Percentiles rank a stretch among this genome's conserved stretches.
These are phyloP conservation scores for Pseudopipra pipra DNA, from an alignment of 2,113 vertebrate species.

Conservation along the genomic window DNA sequence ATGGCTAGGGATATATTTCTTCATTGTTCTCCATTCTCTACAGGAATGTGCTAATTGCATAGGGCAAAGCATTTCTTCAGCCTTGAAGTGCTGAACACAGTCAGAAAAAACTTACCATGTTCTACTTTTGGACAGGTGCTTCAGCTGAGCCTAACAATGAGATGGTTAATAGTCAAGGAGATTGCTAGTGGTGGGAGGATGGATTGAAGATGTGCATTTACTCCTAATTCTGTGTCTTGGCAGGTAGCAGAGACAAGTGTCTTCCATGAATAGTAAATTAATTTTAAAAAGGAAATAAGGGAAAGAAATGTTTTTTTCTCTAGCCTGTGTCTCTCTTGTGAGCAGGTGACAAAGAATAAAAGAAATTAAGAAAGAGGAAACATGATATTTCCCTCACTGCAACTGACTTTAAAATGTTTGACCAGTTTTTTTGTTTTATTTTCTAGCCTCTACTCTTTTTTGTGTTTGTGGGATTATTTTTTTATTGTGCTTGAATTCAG, in stretches of 20 bases:
- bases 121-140: constrained; percentile 9
- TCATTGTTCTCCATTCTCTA: not conserved
- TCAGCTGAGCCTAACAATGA: not conserved
- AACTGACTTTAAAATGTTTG: not conserved
- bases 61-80: not conserved
- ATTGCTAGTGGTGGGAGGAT: constrained; percentile 12
- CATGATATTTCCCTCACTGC: not conserved
- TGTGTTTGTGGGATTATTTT: not conserved
- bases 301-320: not conserved
- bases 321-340: not conserved
- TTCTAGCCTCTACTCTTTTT: not conserved
- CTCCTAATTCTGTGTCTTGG: not conserved
- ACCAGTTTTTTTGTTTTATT: not conserved
- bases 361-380: not conserved
- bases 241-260: not conserved
- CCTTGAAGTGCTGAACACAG: not conserved
- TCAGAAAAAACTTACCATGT: not conserved
- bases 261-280: not conserved
- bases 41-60: not conserved
- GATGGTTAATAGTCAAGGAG: constrained; percentile 29
- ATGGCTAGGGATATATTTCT: not conserved
- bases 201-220: constrained; percentile 6
- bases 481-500: not conserved
- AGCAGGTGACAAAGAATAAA: not conserved
- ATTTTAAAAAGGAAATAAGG: not conserved